Evolutionary conservation across 1,140 invertebrate genomes (phyloP), one percentile per base, ranked within the genome.

Genomic region (Mactra quadrangularis): DNA sequence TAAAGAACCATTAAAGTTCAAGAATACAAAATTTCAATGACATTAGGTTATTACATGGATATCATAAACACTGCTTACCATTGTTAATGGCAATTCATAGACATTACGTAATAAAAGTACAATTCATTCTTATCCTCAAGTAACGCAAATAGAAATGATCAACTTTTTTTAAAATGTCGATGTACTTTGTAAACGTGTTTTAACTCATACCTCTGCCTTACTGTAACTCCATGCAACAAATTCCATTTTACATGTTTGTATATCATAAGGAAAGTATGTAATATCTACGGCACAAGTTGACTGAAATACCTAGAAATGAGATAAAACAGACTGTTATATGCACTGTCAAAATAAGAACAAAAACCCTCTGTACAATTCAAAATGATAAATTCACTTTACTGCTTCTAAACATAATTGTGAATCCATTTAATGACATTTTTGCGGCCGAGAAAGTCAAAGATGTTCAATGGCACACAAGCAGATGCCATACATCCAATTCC

Each of bases 221-320:
- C 78, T 53, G 71, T 87, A 88, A 1, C 83, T 75, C 89, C 88
- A 90, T 17, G 90, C 87, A n/a, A 85, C 84, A 50, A 88, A 84
- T 55, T 76, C 78, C 3, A 96, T 84, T 4, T 87, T 88, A 87
- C 96, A 97, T 0, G 87, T 93, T 88, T 97, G 96, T n/a, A 91
- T 92, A 89, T 96, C 96, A 82, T 95, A 96, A 0, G 96, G 96
- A 95, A 96, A 96, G 22, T 94, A 92, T n/a, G 92, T 92, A 45
- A 96, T 92, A 94, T 99, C 96, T 87, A 99, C 98, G 94, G 98
- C 97, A 92, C 97, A 98, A 93, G 97, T 83, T 96, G 97, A 98
- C 92, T 99, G 99, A 92, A 99, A 99, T 90, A 99, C 99, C 13
- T 98, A 62, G 4, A 55, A 29, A 66, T 19, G 31, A 29, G 17